A percentile compares a stretch with the other conserved stretches of the same genome.
phyloP scores from a whole-genome alignment of 2,113 vertebrate genomes.

The Xenotilapia caudafasciata region DNA sequence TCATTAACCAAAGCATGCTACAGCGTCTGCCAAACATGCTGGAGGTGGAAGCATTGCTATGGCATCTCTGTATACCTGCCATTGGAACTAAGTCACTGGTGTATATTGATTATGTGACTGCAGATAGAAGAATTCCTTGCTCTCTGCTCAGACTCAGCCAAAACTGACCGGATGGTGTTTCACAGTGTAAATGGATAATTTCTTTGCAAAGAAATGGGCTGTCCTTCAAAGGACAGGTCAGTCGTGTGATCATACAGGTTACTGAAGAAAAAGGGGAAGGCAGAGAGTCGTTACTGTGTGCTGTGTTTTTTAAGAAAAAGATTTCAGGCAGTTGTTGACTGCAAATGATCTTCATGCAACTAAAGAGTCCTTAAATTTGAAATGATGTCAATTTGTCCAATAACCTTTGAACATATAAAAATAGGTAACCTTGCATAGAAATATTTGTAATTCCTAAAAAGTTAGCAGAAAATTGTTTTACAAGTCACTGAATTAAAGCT shows the following conservation, averaged over 20 bases:
- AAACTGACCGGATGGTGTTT: neutral
- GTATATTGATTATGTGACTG: neutral
- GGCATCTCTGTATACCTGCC: neutral
- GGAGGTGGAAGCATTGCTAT: neutral
- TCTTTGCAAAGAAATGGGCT: neutral
- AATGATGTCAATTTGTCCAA: neutral
- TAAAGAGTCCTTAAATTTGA: neutral
- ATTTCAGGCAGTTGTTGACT: neutral
- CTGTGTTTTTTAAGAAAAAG: neutral
- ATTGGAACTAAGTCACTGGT: neutral
- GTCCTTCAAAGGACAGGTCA: neutral
- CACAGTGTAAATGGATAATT: neutral
- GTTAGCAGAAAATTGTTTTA: neutral
- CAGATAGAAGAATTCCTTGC: neutral
- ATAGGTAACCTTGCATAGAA: neutral
- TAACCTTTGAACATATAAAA: neutral
- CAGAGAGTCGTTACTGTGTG: neutral
- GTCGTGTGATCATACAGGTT: neutral
- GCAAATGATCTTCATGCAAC: neutral
- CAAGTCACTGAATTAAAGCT: neutral
- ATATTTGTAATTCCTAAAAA: neutral
- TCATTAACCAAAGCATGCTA: neutral
- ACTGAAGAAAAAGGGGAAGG: neutral
- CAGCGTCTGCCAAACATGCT: neutral
- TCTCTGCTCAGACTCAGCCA: neutral